Conservation (phyloP, 2,888 invertebrate genomes). For the Acanthosepion esculentum region DNA sequence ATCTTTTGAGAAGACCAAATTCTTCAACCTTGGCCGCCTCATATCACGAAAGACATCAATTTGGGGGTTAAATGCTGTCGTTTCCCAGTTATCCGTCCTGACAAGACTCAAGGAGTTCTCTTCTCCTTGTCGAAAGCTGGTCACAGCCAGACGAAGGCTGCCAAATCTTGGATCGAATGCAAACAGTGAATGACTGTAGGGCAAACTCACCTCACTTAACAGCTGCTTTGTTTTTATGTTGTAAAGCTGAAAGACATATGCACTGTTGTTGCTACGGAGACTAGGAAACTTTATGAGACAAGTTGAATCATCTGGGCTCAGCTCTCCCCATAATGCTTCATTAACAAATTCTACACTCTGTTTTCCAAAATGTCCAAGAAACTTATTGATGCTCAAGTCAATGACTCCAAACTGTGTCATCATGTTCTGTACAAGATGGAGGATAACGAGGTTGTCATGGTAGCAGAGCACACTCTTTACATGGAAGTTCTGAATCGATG, state of each 20-base stretch:
- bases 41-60: conserved; percentile 67
- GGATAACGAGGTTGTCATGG: conserved; percentile 70
- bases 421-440: conserved; percentile 72
- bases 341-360: conserved; percentile 72
- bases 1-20: conserved; percentile 70
- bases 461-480: conserved; percentile 74
- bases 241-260: conserved; percentile 70
- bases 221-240: conserved; percentile 66
- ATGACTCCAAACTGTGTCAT: conserved; percentile 74
- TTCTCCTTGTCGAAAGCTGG: conserved; percentile 69
- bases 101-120: conserved; percentile 72
- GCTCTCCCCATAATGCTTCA: conserved; percentile 70
- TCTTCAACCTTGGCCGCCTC: conserved; percentile 70
- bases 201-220: conserved; percentile 65
- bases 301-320: conserved; percentile 72
- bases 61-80: conserved; percentile 66
- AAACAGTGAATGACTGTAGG: conserved; percentile 69
- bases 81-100: conserved; percentile 65
- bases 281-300: conserved; percentile 71
- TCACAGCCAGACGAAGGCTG: conserved; percentile 70
- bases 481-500: conserved; percentile 74
- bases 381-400: conserved; percentile 72
- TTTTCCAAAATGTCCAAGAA: conserved; percentile 73
- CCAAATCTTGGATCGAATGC: conserved; percentile 73
- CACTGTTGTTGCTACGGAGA: conserved; percentile 60